Evolutionary conservation across 1,140 invertebrate genomes (phyloP).

Genomic region (Batillaria attramentaria): DNA sequence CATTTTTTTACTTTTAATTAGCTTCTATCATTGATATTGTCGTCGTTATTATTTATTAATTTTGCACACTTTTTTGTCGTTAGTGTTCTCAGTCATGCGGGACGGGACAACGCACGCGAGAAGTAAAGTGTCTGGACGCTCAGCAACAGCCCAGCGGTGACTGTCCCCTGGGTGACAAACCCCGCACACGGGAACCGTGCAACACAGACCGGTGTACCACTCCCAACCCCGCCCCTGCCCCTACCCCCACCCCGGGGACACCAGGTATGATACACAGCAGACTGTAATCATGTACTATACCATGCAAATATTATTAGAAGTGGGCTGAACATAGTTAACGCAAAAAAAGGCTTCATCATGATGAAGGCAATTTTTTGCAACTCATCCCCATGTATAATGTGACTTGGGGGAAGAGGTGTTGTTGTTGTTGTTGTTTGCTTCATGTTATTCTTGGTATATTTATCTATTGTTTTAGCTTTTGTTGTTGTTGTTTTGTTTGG

Average conservation of each 20-base stretch:
- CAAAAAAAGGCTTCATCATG: too few species aligned
- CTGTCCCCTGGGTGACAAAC: conserved; percentile 41
- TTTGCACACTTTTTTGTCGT: background rate
- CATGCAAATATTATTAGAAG: background rate
- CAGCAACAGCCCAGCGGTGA: conserved; percentile 38
- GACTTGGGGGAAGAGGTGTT: background rate
- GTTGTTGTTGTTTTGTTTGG: too few species aligned
- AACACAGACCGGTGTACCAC: conserved; percentile 47
- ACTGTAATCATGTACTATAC: background rate
- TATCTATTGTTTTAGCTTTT: too few species aligned
- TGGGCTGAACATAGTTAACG: too few species aligned
- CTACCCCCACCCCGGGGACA: background rate
- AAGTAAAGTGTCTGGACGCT: conserved; percentile 76
- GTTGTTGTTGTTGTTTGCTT: too few species aligned
- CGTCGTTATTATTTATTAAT: background rate
- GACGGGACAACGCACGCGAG: conserved; percentile 75
- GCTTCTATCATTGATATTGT: too few species aligned
- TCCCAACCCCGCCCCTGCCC: background rate
- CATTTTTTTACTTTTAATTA: too few species aligned
- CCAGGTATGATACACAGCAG: background rate
- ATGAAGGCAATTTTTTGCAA: too few species aligned
- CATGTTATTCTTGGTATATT: too few species aligned
- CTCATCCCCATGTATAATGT: too few species aligned
- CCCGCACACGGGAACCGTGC: conserved; percentile 47
- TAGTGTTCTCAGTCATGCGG: conserved; percentile 79